Evolutionary conservation across 1,140 invertebrate species (phyloP), one percentile per base, ranked within the genome.

Genomic region (Oedothorax gibbosus): DNA sequence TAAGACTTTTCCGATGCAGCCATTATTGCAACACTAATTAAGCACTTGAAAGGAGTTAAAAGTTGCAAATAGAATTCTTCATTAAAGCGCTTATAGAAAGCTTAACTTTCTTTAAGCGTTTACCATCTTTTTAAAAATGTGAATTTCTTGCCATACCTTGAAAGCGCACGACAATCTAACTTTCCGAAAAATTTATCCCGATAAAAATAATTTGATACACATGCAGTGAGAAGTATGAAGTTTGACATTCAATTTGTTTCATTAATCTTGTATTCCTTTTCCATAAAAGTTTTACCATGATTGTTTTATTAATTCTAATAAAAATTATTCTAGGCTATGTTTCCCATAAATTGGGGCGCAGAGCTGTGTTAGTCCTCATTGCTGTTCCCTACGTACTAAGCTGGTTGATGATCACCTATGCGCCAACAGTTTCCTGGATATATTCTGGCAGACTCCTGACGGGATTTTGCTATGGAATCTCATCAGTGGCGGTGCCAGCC

Each of bases 341-440:
- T 0, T 93, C 95, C 87, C 95, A 96, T 87, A 88, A 91, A 5
- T 91, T 95, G 82, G 96, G 96, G 18, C 90, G 96, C 54, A 96
- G 94, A 88, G 90, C 90, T 57, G 93, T 95, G 0, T 94, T 97
- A 92, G 87, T 96, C 11, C 86, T 93, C 0, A 91, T 95, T 0
- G 91, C 93, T 0, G 9, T 95, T 9, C 95, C 95, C 0, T 95
- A 95, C 89, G 91, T 93, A 0, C 56, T 94, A 18, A 95, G 95
- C 49, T 97, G 95, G 95, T 87, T 92, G 0, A 88, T 94, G 0
- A 93, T 97, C 14, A 93, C 94, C 76, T 94, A 93, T 89, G 91
- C 93, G 0, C 21, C 56, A 11, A 78, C 87, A 0, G 89, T 91
- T 10, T 9, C 64, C n/a, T 51, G 15, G 84, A 89, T 95, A 35